These are phyloP conservation scores for Gambusia holbrooki DNA, from an alignment of 2,113 vertebrate species.

Conservation along the genomic window DNA sequence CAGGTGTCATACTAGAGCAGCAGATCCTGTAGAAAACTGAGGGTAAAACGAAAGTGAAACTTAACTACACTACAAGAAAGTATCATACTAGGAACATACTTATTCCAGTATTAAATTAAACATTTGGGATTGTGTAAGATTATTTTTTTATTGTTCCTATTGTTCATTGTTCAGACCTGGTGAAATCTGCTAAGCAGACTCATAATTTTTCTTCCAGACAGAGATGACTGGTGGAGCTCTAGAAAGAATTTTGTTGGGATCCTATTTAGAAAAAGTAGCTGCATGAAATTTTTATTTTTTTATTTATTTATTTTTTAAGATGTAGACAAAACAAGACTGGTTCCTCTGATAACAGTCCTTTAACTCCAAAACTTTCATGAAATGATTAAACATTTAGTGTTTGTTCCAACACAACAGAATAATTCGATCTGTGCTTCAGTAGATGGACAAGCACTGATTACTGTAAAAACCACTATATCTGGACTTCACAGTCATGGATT, in stretches of 20 bases:
- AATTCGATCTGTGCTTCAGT: background rate
- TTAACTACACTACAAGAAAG: background rate
- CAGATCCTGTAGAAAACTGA: background rate
- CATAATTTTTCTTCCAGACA: background rate
- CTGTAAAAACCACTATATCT: background rate
- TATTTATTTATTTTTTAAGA: background rate
- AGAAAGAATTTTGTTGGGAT: background rate
- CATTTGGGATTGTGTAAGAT: background rate
- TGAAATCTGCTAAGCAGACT: background rate
- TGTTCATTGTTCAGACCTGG: background rate
- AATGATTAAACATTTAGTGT: background rate
- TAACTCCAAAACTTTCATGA: background rate
- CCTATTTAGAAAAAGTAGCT: background rate
- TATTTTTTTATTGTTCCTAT: background rate
- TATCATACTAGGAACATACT: background rate
- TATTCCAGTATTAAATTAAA: background rate
- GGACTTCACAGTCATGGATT: background rate
- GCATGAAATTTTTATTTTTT: background rate
- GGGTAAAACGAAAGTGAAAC: background rate
- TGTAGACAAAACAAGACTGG: background rate
- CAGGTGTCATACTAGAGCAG: background rate
- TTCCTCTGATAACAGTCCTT: background rate
- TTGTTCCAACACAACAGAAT: background rate
- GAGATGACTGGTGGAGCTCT: background rate
- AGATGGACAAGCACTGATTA: background rate